Percentiles rank a stretch among this genome's conserved stretches.
Evolutionary conservation across 2,113 vertebrate species (phyloP).

Genomic region (Regulus satrapa): DNA sequence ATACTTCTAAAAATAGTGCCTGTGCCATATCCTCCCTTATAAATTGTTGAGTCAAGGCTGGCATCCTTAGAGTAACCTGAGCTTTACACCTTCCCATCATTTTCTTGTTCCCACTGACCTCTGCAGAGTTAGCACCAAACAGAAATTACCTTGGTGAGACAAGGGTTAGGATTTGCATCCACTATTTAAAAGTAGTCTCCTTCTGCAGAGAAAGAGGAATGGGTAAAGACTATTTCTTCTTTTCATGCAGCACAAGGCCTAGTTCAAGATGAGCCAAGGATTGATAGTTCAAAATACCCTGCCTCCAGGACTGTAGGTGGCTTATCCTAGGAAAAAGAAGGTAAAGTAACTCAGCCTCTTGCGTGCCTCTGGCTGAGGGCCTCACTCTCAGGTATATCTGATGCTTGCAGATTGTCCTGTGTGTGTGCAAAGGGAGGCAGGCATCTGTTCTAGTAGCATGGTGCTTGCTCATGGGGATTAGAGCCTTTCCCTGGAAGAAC

Average conservation of each 20-base stretch:
- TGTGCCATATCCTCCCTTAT: accelerated
- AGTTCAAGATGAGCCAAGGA: background rate
- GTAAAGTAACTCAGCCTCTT: background rate
- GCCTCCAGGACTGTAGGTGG: accelerated
- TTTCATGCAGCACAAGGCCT: background rate
- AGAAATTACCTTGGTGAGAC: background rate
- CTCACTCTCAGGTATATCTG: background rate
- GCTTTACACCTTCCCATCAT: background rate
- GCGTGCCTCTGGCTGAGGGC: background rate
- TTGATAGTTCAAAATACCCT: background rate
- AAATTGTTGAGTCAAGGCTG: background rate
- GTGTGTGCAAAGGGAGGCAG: background rate
- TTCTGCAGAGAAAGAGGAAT: background rate
- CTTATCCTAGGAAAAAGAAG: background rate
- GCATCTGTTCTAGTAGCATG: background rate
- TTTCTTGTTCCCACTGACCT: background rate
- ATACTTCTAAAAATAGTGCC: background rate
- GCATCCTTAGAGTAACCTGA: background rate
- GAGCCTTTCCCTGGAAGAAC: background rate
- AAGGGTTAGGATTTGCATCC: background rate
- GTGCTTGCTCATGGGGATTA: accelerated
- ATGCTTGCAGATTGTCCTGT: background rate
- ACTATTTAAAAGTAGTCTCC: background rate
- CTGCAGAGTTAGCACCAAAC: background rate
- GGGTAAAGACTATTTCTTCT: background rate